Base-by-base conservation (phyloP, 92 coral and sea anemone species). In the Epizoanthus fatuus region DNA sequence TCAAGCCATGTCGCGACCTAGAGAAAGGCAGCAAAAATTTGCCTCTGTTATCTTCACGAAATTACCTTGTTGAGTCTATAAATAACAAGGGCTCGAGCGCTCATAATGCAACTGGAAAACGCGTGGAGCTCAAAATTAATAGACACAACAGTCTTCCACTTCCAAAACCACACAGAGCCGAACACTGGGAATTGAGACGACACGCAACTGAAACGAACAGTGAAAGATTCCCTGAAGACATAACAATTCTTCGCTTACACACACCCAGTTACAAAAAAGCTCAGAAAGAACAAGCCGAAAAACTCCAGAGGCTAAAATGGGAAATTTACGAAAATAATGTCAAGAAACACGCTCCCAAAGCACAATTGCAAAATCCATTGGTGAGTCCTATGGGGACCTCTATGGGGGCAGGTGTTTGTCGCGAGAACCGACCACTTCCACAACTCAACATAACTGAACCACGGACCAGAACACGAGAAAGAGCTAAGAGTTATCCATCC, bases 281-380 rank as follows among this genome's bases (percentile, higher is more conserved):
- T 8, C 2, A 2, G 53, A 49, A 12, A 17, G 86, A 84, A 35
- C 88, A 72, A 63, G 58, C 65, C 8, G 69, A 84, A 63, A 65
- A 84, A 42, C 77, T 89, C 16, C 76, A 89, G 15, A 83, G 76
- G 58, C 55, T 89, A 35, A 89, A 89, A 73, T 55, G 56, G 52
- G 66, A 89, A 63, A 84, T 79, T 53, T 84, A 77, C 37, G 81
- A 84, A 38, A 51, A n/a, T 0, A 89, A 89, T 79, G 40, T 57
- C 5, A 79, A 54, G 63, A 66, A 74, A 82, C 64, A 66, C 44
- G 19, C 17, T 49, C 13, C 29, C 20, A 40, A 42, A 4, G 67
- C 10, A 10, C 40, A 8, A 13, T 22, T 32, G 32, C 59, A 76
- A 76, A 20, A 7, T 11, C 49, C 81, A 17, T 7, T 47, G 9